phyloP scores from a whole-genome alignment of 1,140 invertebrate species.

The Limonius californicus region DNA sequence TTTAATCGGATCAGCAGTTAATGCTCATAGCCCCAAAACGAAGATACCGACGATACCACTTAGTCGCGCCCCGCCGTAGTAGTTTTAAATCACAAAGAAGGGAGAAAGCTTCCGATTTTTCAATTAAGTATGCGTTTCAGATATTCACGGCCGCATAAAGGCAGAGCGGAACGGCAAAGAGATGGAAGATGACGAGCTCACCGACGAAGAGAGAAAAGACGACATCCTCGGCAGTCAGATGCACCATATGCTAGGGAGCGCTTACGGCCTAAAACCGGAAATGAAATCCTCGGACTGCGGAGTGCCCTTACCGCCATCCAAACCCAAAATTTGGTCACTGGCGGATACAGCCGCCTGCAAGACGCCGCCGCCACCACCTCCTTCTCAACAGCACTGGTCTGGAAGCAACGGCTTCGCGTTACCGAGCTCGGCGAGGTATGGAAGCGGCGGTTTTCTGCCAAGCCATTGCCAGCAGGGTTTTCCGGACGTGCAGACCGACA shows the following conservation, averaged over 20 bases:
- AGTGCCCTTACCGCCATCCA: slow-evolving; percentile 80
- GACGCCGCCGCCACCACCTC: slow-evolving; percentile 72
- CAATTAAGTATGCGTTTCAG: slow-evolving; percentile 42
- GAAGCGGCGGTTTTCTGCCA: slow-evolving; percentile 44
- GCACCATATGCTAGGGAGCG: slow-evolving; percentile 59
- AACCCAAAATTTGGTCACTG: slow-evolving; percentile 96
- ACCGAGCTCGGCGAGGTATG: slow-evolving; percentile 43
- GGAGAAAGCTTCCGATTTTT: background rate
- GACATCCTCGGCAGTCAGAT: slow-evolving; percentile 56
- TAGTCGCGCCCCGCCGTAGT: slow-evolving; percentile 1
- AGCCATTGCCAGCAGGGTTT: slow-evolving; percentile 57
- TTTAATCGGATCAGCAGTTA: slow-evolving; percentile 35
- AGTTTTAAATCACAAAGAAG: background rate
- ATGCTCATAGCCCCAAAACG: slow-evolving; percentile 26
- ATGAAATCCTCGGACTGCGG: slow-evolving; percentile 71
- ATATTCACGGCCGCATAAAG: slow-evolving; percentile 62
- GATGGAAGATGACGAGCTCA: slow-evolving; percentile 54
- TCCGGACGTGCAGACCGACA: slow-evolving; percentile 85
- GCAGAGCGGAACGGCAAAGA: slow-evolving; percentile 61
- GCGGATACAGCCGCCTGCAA: slow-evolving; percentile 96
- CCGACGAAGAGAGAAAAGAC: slow-evolving; percentile 64
- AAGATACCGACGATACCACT: slow-evolving; percentile 27
- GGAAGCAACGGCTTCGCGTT: slow-evolving; percentile 51
- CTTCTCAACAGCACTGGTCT: slow-evolving; percentile 54
- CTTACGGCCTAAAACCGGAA: slow-evolving; percentile 62